A percentile compares a stretch with the other conserved stretches of the same genome.
Evolutionary conservation across 2,113 vertebrate genomes (phyloP).

Genomic region (Herpetotheres cachinnans): DNA sequence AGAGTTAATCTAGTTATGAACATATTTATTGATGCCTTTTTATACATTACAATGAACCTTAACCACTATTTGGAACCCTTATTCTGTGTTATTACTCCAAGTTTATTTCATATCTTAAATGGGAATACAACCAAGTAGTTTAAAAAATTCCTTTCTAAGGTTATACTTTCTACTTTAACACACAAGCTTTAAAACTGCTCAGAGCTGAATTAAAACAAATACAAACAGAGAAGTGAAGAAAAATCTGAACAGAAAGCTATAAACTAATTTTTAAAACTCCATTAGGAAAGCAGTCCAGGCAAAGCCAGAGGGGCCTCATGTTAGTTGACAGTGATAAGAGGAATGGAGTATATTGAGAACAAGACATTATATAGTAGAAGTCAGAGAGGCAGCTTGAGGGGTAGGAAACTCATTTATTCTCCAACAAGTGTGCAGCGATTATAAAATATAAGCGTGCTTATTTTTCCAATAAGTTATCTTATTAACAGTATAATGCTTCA

Average conservation of each 20-base stretch:
- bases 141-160: not conserved
- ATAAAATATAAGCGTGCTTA: not conserved
- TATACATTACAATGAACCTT: not conserved
- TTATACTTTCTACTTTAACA: not conserved
- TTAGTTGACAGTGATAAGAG: not conserved
- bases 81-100: not conserved
- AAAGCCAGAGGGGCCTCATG: constrained; percentile 3
- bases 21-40: not conserved
- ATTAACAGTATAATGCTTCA: not conserved
- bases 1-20: not conserved
- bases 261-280: not conserved
- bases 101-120: not conserved
- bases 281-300: not conserved
- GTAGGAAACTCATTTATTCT: not conserved
- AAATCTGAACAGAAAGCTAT: not conserved
- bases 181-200: not conserved
- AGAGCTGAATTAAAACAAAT: not conserved
- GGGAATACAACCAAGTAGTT: not conserved
- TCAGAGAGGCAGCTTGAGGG: not conserved
- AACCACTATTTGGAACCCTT: not conserved
- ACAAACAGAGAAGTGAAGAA: not conserved
- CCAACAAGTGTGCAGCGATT: not conserved
- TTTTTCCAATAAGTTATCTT: not conserved
- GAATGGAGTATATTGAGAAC: not conserved
- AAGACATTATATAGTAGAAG: not conserved